Conservation (phyloP, 2,888 invertebrate species). For the Ochropacha duplaris region DNA sequence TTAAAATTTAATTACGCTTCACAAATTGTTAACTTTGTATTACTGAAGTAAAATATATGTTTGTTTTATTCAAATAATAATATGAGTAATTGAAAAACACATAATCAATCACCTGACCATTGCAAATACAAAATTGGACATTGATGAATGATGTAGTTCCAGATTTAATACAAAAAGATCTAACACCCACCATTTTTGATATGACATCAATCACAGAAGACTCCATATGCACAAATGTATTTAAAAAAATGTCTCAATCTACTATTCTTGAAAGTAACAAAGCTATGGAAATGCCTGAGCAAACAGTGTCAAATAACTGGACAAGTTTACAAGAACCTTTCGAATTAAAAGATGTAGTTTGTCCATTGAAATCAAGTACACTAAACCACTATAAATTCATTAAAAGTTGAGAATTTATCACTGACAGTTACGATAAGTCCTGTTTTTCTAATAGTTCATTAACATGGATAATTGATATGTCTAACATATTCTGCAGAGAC, state of each 20-base stretch:
- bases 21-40: too few relatives aligned
- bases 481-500: constrained; percentile 30
- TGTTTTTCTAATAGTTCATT: constrained; percentile 51
- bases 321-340: too few relatives aligned
- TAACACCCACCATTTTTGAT: constrained; percentile 67
- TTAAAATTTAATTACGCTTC: too few relatives aligned
- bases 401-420: constrained; percentile 80
- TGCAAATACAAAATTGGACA: too few relatives aligned
- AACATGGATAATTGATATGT: constrained; percentile 90
- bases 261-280: not conserved
- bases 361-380: constrained; percentile 58
- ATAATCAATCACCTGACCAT: too few relatives aligned
- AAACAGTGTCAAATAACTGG: too few relatives aligned
- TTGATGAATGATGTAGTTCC: constrained; percentile 46
- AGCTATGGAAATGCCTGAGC: constrained; percentile 1
- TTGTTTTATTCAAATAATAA: too few relatives aligned
- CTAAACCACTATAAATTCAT: constrained; percentile 86
- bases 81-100: too few relatives aligned
- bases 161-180: constrained; percentile 61
- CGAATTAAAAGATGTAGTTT: not conserved
- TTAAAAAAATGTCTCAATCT: constrained; percentile 27
- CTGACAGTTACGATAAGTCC: constrained; percentile 52
- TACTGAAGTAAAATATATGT: too few relatives aligned
- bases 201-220: constrained; percentile 65
- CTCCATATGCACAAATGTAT: constrained; percentile 47